Evolutionary conservation across 2,113 vertebrate genomes (phyloP).

Genomic region (Potamarius usumacintae): DNA sequence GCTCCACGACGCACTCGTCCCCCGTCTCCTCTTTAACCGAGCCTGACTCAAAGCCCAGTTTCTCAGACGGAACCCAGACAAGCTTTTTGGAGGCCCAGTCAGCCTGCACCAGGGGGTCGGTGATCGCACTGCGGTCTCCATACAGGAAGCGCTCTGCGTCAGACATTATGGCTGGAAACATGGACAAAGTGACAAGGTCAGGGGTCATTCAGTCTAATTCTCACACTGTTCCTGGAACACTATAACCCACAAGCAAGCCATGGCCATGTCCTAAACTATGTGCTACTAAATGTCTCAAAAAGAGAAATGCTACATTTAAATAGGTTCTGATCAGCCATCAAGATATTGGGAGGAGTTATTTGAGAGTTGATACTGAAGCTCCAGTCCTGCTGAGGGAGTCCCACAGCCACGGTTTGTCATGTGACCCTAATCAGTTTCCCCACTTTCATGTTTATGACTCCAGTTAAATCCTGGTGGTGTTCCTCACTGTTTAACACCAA

Average conservation of each 20-base stretch:
- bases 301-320: background rate
- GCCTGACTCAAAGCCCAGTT: constrained; percentile 73
- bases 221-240: too few relatives aligned
- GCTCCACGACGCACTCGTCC: constrained; percentile 77
- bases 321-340: background rate
- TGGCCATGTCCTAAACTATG: background rate
- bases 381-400: too few relatives aligned
- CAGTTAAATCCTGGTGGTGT: too few relatives aligned
- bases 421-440: too few relatives aligned
- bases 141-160: constrained; percentile 78
- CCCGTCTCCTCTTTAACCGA: constrained; percentile 74
- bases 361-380: background rate
- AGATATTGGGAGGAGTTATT: background rate
- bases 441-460: too few relatives aligned
- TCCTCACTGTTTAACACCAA: too few relatives aligned
- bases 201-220: background rate
- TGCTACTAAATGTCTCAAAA: background rate
- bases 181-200: background rate
- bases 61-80: constrained; percentile 79
- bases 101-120: constrained; percentile 74
- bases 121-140: constrained; percentile 65
- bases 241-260: too few relatives aligned
- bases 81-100: constrained; percentile 79
- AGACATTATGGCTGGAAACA: constrained; percentile 66
- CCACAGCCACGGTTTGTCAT: too few relatives aligned